Conservation (phyloP, 2,888 invertebrate genomes). For the Lasioglossum leucozonium region DNA sequence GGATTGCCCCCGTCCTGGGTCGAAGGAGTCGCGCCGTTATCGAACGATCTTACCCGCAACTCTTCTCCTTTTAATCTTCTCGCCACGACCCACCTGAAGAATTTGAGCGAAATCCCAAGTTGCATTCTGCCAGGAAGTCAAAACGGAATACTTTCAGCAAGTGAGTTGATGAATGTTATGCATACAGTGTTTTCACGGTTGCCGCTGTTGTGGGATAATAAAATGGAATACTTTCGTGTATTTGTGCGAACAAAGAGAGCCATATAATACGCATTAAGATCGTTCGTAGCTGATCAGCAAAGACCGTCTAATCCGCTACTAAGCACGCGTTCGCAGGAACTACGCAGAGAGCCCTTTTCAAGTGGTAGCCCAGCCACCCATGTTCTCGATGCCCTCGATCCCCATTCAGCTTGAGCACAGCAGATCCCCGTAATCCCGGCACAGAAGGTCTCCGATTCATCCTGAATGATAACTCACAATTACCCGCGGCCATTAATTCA, state of each 20-base stretch:
- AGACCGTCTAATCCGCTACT: not conserved
- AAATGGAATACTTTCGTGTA: too few relatives aligned
- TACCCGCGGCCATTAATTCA: not conserved
- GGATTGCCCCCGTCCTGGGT: conserved; percentile 66
- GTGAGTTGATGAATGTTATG: not conserved
- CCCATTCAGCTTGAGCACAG: not conserved
- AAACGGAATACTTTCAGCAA: not conserved
- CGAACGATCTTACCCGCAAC: conserved; percentile 73
- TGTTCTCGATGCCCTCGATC: not conserved
- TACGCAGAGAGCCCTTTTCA: not conserved
- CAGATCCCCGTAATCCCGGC: not conserved
- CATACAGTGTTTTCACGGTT: too few relatives aligned
- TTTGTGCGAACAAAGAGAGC: too few relatives aligned
- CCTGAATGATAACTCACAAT: conserved; percentile 31
- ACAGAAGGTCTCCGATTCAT: not conserved
- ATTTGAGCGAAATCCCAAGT: not conserved
- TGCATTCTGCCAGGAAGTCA: not conserved
- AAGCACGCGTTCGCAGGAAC: not conserved
- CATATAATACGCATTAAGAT: not conserved
- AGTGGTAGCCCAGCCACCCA: not conserved
- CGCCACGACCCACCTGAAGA: not conserved
- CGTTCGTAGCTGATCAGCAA: not conserved
- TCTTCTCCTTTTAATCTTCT: conserved; percentile 55
- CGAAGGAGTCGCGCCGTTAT: conserved; percentile 74
- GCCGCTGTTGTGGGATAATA: too few relatives aligned